A percentile compares a stretch with the other conserved stretches of the same genome.
phyloP scores from a whole-genome alignment of 2,888 invertebrate species.

The Cantharis nigra region DNA sequence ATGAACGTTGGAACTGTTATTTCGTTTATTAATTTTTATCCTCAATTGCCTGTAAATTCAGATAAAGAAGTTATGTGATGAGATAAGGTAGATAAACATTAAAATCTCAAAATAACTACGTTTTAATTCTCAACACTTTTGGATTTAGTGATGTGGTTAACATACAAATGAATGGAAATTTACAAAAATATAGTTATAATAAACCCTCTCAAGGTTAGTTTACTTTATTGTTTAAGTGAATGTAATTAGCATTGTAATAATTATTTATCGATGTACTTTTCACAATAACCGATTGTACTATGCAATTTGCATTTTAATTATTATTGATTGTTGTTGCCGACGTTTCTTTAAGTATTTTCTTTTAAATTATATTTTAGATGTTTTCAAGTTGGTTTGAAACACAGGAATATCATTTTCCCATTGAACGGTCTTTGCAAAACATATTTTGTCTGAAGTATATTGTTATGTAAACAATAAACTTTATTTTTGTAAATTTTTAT shows the following conservation, averaged over 20 bases:
- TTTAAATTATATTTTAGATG: not conserved
- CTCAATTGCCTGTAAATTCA: not conserved
- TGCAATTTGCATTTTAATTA: not conserved
- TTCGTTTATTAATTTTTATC: not conserved
- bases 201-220: not conserved
- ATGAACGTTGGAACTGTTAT: not conserved
- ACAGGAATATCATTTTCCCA: not conserved
- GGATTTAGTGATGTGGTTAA: not conserved
- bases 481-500: not conserved
- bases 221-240: not conserved
- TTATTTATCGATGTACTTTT: not conserved
- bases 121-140: not conserved
- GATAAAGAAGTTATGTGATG: constrained; percentile 6
- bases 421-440: not conserved
- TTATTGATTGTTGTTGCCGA: not conserved
- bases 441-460: not conserved
- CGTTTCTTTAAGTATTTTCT: too few relatives aligned
- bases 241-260: not conserved
- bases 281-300: not conserved
- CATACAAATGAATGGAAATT: not conserved
- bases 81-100: constrained; percentile 11
- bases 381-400: not conserved
- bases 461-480: not conserved
- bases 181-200: not conserved
- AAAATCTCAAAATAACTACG: not conserved